Base-by-base conservation (phyloP, 1,140 invertebrate species). In the Heliconius melpomene region DNA sequence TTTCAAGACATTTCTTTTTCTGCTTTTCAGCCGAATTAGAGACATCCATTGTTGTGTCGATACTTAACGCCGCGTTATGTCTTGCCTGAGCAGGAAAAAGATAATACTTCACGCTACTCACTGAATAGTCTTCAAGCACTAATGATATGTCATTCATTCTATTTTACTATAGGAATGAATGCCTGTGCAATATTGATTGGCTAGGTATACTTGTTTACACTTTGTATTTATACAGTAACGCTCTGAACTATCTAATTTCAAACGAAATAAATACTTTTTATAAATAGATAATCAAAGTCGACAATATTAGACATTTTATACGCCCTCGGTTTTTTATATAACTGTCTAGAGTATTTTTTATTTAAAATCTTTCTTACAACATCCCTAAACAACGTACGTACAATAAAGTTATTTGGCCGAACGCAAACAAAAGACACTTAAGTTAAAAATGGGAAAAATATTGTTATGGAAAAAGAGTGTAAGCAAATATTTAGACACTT, bases 401-500 rank as follows among this genome's bases (percentile, higher is more conserved):
- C 11, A 66, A 66, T 66, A 66, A 66, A 66, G 60, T 66, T 66
- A 66, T 26, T 66, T 29, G 23, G 23, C 13, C 26, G 23, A 66
- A 66, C 5, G 60, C 26, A 66, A 66, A 66, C 11, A 66, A 66
- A 66, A 66, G 26, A 66, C 23, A 66, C 60, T 66, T 13, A 66
- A 16, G n/a, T 9, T 29, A 66, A 29, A 66, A 66, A 66, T 66
- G 60, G 11, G 60, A 66, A 66, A 66, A 66, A 66, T 66, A 66
- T 66, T 66, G 60, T 66, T 66, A 66, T 66, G 26, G 60, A 66
- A 66, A 66, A 66, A 66, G 60, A 66, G 60, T 16, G 36, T 72
- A 32, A 36, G 54, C 72, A 80, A 80, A 81, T 78, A 81, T 81
- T 81, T 81, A 71, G 75, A 70, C 38, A 71, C 75, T 74, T 70